These are phyloP conservation scores for Drosophila sordidula DNA, from an alignment of 2,888 invertebrate genomes.

Conservation along the genomic window DNA sequence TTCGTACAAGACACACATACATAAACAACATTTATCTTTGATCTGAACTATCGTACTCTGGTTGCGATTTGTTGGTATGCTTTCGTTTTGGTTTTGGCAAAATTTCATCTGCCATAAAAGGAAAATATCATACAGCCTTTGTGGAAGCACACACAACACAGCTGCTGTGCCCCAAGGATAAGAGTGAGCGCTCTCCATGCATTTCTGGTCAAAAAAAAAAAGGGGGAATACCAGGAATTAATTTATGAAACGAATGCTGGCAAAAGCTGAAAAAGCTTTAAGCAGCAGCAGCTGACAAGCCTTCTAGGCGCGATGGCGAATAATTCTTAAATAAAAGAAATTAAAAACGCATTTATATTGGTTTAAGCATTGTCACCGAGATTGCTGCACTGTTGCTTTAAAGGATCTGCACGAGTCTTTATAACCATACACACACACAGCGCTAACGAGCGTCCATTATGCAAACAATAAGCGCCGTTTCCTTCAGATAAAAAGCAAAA, in stretches of 20 bases:
- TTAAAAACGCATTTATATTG: constrained; percentile 85
- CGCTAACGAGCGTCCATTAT: constrained; percentile 82
- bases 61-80: constrained; percentile 30
- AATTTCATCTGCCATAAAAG: constrained; percentile 39
- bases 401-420: constrained; percentile 15
- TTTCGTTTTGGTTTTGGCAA: constrained; percentile 27
- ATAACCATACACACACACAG: constrained; percentile 27
- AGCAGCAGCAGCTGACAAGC: constrained; percentile 30
- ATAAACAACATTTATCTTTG: constrained; percentile 37
- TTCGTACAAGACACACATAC: constrained; percentile 6
- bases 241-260: constrained; percentile 77
- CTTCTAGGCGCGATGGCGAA: constrained; percentile 21
- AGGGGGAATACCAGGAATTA: constrained; percentile 51
- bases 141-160: constrained; percentile 38
- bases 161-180: constrained; percentile 39
- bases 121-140: constrained; percentile 34
- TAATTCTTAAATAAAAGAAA: constrained; percentile 72
- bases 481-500: constrained; percentile 65
- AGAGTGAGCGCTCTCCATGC: constrained; percentile 19
- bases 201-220: constrained; percentile 21
- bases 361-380: constrained; percentile 70
- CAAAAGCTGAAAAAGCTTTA: constrained; percentile 37
- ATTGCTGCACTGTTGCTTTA: constrained; percentile 39
- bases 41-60: constrained; percentile 15
- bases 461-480: constrained; percentile 79